These are phyloP conservation scores for Amblyopsis hoosieri DNA, from an alignment of 2,797 vertebrate genomes.

Conservation along the genomic window DNA sequence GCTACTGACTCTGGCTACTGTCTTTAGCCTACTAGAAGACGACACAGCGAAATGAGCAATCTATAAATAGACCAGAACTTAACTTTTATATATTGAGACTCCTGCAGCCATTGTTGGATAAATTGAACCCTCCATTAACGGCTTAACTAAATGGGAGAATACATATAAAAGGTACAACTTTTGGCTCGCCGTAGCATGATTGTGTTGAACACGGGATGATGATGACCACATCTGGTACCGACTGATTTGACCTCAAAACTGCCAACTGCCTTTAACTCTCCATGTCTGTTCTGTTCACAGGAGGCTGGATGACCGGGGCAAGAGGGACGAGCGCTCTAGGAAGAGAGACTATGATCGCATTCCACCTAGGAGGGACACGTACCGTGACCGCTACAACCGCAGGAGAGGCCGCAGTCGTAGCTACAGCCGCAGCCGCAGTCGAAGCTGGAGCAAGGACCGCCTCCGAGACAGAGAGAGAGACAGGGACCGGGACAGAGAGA, in stretches of 20 bases:
- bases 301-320: constrained; percentile 89
- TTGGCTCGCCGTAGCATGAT: no score
- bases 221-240: no score
- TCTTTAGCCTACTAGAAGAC: no score
- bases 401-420: constrained; percentile 91
- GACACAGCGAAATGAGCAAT: no score
- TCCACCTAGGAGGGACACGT: constrained; percentile 90
- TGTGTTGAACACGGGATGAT: no score
- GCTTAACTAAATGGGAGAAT: no score
- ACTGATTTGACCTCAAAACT: background rate
- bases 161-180: no score
- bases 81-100: no score
- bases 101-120: no score
- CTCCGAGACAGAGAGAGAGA: constrained; percentile 88
- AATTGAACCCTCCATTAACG: no score
- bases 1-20: no score
- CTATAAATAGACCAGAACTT: no score
- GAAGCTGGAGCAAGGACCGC: constrained; percentile 95
- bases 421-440: constrained; percentile 92
- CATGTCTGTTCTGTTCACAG: constrained; percentile 56
- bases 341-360: constrained; percentile 95
- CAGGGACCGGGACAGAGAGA: constrained; percentile 82
- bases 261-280: background rate
- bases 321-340: constrained; percentile 93
- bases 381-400: constrained; percentile 94